Conservation (phyloP, 1,140 invertebrate genomes). For the Gonioctena quinquepunctata region DNA sequence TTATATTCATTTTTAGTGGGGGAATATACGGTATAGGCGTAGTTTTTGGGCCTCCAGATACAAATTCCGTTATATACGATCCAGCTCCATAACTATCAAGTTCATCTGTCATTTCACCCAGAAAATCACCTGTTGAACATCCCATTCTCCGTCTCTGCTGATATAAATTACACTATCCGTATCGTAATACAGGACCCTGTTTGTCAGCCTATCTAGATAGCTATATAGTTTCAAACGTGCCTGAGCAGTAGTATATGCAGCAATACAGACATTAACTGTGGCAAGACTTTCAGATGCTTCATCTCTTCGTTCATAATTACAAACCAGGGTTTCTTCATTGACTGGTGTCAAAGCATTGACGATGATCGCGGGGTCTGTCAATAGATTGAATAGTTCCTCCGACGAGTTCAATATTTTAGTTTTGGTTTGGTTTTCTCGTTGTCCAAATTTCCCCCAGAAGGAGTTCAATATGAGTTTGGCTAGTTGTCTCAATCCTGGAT, state of each 20-base stretch:
- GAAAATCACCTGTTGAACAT: no score
- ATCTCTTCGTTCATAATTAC: slow-evolving; percentile 10
- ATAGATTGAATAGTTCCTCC: slow-evolving; percentile 8
- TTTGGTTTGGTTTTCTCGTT: slow-evolving; percentile 16
- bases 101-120: no score
- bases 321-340: background rate
- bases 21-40: no score
- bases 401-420: slow-evolving; percentile 13
- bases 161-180: no score
- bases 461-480: slow-evolving; percentile 51
- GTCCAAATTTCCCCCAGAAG: slow-evolving; percentile 48
- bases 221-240: slow-evolving; percentile 34
- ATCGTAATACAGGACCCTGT: no score
- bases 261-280: slow-evolving; percentile 48
- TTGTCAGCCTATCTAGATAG: slow-evolving; percentile 19
- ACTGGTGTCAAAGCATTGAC: no score
- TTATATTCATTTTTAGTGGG: no score
- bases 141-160: no score
- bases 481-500: slow-evolving; percentile 39
- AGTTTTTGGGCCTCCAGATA: no score
- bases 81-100: no score
- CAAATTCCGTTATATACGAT: no score
- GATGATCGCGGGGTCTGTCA: background rate
- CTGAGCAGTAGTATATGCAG: slow-evolving; percentile 50
- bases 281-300: background rate